Conservation (phyloP, 2,888 invertebrate genomes). For the Plagodis dolabraria region DNA sequence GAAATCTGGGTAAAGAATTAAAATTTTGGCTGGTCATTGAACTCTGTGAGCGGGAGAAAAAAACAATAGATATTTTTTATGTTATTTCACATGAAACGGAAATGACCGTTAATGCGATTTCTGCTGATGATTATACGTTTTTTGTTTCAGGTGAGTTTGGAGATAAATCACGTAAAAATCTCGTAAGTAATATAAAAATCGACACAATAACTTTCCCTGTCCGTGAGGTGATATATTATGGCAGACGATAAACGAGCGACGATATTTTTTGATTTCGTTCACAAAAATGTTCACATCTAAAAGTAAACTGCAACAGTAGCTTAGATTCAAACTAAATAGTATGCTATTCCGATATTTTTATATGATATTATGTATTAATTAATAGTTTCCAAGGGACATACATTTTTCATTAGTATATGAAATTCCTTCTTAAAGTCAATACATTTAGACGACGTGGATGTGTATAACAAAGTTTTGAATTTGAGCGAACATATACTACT, state of each 20-base stretch:
- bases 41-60: constrained; percentile 46
- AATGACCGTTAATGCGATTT: constrained; percentile 42
- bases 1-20: constrained; percentile 72
- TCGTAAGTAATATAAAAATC: constrained; percentile 40
- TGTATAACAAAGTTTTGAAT: background rate
- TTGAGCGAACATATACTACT: constrained; percentile 20
- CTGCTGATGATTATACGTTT: constrained; percentile 43
- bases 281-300: constrained; percentile 33
- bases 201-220: constrained; percentile 43
- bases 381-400: too few relatives aligned
- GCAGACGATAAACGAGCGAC: constrained; percentile 47
- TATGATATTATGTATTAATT: too few relatives aligned
- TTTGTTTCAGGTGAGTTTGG: constrained; percentile 55
- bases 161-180: constrained; percentile 33
- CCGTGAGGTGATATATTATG: constrained; percentile 41
- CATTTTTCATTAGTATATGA: too few relatives aligned
- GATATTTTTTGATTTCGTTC: constrained; percentile 49
- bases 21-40: constrained; percentile 78
- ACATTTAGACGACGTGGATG: background rate
- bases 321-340: background rate
- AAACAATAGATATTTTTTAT: constrained; percentile 51
- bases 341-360: too few relatives aligned
- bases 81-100: constrained; percentile 41
- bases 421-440: background rate
- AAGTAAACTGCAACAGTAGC: constrained; percentile 12